Evolutionary conservation across 2,888 invertebrate species (phyloP).

Genomic region (Oligia fasciuncula): DNA sequence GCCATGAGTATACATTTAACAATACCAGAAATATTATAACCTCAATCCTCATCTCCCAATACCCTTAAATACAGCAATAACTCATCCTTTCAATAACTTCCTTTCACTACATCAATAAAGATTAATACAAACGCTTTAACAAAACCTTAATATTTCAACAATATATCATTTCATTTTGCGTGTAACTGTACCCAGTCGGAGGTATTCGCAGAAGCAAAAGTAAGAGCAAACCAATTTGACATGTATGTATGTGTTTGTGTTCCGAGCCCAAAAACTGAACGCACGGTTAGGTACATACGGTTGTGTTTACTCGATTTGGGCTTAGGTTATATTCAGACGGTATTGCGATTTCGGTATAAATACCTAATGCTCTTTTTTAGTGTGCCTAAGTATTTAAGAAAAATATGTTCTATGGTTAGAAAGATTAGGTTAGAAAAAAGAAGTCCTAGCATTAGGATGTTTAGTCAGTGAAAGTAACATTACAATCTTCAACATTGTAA

Average conservation of each 20-base stretch:
- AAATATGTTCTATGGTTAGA: neutral
- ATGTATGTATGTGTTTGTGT: conserved; percentile 74
- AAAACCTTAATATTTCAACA: conserved; percentile 17
- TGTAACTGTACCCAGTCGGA: conserved; percentile 74
- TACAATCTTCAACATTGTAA: neutral
- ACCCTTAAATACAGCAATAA: conserved; percentile 27
- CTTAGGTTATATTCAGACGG: conserved; percentile 39
- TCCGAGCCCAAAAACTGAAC: conserved; percentile 72
- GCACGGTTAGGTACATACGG: conserved; percentile 55
- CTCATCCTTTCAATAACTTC: conserved; percentile 24
- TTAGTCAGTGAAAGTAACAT: neutral
- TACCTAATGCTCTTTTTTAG: neutral
- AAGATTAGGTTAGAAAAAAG: too few relatives aligned
- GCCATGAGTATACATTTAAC: neutral
- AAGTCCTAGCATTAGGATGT: neutral
- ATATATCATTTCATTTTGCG: conserved; percentile 55
- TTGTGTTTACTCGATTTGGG: conserved; percentile 39
- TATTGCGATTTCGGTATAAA: conserved; percentile 17
- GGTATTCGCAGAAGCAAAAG: conserved; percentile 81
- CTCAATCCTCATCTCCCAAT: conserved; percentile 4
- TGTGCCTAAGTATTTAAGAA: neutral
- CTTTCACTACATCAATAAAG: conserved; percentile 26
- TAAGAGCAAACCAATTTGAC: conserved; percentile 78
- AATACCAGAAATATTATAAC: conserved; percentile 17
- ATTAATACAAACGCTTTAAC: conserved; percentile 25